These are phyloP conservation scores for Delia radicum DNA, from an alignment of 1,140 invertebrate species.

Conservation along the genomic window DNA sequence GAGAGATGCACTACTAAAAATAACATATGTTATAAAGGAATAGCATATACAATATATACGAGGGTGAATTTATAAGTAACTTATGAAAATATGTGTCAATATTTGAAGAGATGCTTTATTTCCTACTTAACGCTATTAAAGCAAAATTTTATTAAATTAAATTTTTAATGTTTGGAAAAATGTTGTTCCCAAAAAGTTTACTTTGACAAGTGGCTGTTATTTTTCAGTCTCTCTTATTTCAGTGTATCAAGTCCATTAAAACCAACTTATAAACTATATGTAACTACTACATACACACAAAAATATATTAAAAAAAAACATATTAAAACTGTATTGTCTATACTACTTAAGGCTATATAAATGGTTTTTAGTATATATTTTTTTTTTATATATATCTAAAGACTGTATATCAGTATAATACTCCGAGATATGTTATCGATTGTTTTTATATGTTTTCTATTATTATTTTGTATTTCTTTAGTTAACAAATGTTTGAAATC, in stretches of 20 bases:
- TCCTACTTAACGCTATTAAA: too few species aligned
- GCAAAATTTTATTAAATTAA: too few species aligned
- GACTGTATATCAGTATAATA: not conserved
- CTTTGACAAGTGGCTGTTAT: too few species aligned
- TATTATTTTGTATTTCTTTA: not conserved
- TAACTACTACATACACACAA: too few species aligned
- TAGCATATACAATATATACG: not conserved
- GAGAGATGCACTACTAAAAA: not conserved
- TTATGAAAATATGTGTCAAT: too few species aligned
- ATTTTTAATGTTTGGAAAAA: too few species aligned
- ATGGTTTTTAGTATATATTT: not conserved
- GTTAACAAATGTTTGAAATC: not conserved
- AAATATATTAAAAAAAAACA: not conserved
- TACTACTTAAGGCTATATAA: not conserved
- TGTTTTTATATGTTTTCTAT: not conserved
- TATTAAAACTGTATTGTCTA: conserved; percentile 2
- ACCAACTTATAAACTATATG: too few species aligned
- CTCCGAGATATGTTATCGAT: not conserved
- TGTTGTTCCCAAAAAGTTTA: too few species aligned
- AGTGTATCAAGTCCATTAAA: too few species aligned
- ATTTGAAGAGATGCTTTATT: too few species aligned
- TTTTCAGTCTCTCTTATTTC: too few species aligned
- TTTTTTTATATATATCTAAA: not conserved
- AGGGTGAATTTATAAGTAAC: not conserved
- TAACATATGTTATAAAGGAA: not conserved